A percentile compares a stretch with the other conserved stretches of the same genome.
phyloP scores from a whole-genome alignment of 1,140 invertebrate genomes.

The Planococcus citri region DNA sequence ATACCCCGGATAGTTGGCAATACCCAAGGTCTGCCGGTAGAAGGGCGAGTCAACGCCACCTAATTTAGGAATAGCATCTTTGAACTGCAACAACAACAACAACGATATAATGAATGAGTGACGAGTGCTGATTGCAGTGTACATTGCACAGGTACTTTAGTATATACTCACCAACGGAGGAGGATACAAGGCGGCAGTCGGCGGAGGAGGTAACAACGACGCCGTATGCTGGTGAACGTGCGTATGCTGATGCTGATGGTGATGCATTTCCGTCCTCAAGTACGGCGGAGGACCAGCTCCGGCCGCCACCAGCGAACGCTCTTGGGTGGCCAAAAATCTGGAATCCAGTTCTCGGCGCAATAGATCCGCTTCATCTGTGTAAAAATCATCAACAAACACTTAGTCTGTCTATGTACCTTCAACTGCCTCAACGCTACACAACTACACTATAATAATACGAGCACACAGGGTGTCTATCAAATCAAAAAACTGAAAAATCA shows the following conservation, averaged over 20 bases:
- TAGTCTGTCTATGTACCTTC: background rate
- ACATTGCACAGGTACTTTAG: too few species aligned
- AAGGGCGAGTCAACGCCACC: constrained; percentile 57
- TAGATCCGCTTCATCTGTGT: constrained; percentile 62
- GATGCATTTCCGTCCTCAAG: constrained; percentile 72
- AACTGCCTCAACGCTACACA: background rate
- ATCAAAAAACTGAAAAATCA: background rate
- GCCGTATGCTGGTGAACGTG: constrained; percentile 78
- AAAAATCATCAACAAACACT: constrained; percentile 21
- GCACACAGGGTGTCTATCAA: background rate
- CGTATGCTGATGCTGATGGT: constrained; percentile 81
- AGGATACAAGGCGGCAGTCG: constrained; percentile 37
- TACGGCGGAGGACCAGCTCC: constrained; percentile 36
- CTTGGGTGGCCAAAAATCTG: constrained; percentile 69
- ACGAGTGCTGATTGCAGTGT: too few species aligned
- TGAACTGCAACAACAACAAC: constrained; percentile 49
- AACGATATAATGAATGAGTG: constrained; percentile 11
- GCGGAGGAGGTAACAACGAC: constrained; percentile 43
- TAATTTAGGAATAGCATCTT: constrained; percentile 78
- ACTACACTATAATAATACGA: too few species aligned
- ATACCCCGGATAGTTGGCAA: constrained; percentile 65
- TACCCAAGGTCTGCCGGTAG: constrained; percentile 58
- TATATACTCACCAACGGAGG: constrained; percentile 49
- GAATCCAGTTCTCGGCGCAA: constrained; percentile 81
- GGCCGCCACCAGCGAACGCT: constrained; percentile 37